phyloP scores from a whole-genome alignment of 2,888 invertebrate genomes.

The Drosophila peninsularis region DNA sequence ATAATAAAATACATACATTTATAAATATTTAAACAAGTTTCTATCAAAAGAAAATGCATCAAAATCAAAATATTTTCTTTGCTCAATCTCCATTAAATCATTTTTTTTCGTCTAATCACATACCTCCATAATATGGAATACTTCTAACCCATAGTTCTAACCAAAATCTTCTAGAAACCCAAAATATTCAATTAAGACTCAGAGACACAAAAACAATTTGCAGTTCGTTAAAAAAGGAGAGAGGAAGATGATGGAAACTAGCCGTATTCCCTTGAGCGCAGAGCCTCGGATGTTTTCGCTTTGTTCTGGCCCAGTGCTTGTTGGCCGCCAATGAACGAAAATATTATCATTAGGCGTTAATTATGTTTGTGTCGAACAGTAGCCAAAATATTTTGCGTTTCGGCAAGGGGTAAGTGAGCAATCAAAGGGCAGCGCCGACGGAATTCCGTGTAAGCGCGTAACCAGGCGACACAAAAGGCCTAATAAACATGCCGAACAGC shows the following conservation, averaged over 20 bases:
- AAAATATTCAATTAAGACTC: not conserved
- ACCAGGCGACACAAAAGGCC: slow-evolving; percentile 52
- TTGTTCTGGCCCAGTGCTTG: not conserved
- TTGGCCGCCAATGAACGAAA: slow-evolving; percentile 36
- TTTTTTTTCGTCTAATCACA: too few relatives aligned
- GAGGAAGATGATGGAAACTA: not conserved
- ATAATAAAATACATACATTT: too few relatives aligned
- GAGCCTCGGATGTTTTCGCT: slow-evolving; percentile 8
- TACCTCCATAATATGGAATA: too few relatives aligned
- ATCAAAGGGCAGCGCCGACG: slow-evolving; percentile 45
- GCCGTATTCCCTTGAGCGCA: slow-evolving; percentile 24
- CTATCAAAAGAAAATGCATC: too few relatives aligned
- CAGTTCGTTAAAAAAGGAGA: not conserved
- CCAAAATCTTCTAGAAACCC: not conserved
- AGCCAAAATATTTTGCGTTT: slow-evolving; percentile 63
- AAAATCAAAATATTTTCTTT: too few relatives aligned
- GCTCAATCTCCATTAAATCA: too few relatives aligned
- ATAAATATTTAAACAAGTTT: too few relatives aligned
- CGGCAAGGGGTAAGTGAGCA: not conserved
- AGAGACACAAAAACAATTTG: not conserved
- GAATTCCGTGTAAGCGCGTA: slow-evolving; percentile 52
- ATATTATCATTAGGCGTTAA: slow-evolving; percentile 73
- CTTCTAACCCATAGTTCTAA: too few relatives aligned
- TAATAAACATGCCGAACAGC: slow-evolving; percentile 34
- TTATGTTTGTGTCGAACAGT: slow-evolving; percentile 63